A percentile compares a stretch with the other conserved stretches of the same genome.
phyloP scores from a whole-genome alignment of 1,140 invertebrate species.

The Luehdorfia chinensis region DNA sequence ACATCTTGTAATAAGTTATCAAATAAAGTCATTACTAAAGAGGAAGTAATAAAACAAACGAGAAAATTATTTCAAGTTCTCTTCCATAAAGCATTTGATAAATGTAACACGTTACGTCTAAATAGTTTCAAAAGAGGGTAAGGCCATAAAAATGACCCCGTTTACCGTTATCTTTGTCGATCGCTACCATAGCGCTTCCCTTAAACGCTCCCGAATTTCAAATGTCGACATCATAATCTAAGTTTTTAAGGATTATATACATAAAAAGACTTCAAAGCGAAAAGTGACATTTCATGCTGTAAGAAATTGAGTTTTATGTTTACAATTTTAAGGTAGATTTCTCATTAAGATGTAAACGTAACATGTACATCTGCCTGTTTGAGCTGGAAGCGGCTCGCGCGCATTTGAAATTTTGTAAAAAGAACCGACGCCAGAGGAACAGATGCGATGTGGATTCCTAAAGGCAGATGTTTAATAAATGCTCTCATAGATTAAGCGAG shows the following conservation, averaged over 20 bases:
- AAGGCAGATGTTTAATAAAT: slow-evolving; percentile 71
- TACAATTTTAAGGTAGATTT: slow-evolving; percentile 18
- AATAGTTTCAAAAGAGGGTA: slow-evolving; percentile 54
- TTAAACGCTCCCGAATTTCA: slow-evolving; percentile 59
- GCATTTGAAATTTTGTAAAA: slow-evolving; percentile 70
- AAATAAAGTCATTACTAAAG: slow-evolving; percentile 56
- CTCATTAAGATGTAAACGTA: slow-evolving; percentile 20
- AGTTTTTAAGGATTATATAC: slow-evolving; percentile 33
- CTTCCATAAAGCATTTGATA: slow-evolving; percentile 49
- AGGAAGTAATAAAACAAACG: slow-evolving; percentile 50
- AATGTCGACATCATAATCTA: slow-evolving; percentile 68
- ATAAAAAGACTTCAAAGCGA: slow-evolving; percentile 27
- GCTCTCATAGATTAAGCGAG: slow-evolving; percentile 68
- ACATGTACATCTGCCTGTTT: slow-evolving; percentile 63
- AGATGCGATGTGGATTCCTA: slow-evolving; percentile 73
- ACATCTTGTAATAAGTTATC: too few species aligned
- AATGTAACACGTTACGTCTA: slow-evolving; percentile 52
- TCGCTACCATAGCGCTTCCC: slow-evolving; percentile 47
- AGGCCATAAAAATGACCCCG: slow-evolving; percentile 63
- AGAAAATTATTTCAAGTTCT: slow-evolving; percentile 39
- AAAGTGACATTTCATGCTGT: slow-evolving; percentile 9
- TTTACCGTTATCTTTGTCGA: slow-evolving; percentile 65
- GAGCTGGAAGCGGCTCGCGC: slow-evolving; percentile 50
- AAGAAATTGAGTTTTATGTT: slow-evolving; percentile 19
- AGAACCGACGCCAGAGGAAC: slow-evolving; percentile 53